Base-by-base conservation (phyloP, 2,113 vertebrate species). In the Bambusicola thoracicus region DNA sequence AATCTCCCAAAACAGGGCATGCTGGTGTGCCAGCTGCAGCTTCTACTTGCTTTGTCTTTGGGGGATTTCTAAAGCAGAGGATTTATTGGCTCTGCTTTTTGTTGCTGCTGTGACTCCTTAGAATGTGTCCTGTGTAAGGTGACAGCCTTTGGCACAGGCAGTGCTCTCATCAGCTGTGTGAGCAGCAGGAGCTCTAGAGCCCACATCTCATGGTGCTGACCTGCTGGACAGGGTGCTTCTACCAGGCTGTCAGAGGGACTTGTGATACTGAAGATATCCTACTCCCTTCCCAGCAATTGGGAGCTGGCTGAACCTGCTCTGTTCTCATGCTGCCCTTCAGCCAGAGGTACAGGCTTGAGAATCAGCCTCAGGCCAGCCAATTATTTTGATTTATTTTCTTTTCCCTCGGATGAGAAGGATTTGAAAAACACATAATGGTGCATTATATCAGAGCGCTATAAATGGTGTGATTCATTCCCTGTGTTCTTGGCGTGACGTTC, bases 381-480 rank as follows among this genome's bases (percentile, higher is more conserved):
- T 85, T 69, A 49, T 67, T 85, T 69, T 67, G 17, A 76, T 81
- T 92, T 53, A 10, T 73, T 87, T 87, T 24, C 44, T 73, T 84
- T 70, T n/a, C 13, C 74, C 30, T 85, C 36, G 19, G 22, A 77
- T 53, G 55, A 74, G 81, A 56, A 66, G 34, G 55, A 5, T 59
- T 92, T 67, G 55, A 69, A 92, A 86, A 87, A 73, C 67, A 48
- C 87, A 56, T 69, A 84, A 70, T 77, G 34, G 68, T 78, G 48
- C 59, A 8, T 75, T 91, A 84, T 91, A 65, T 79, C 70, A 70
- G 66, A 1, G n/a, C 49, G 75, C 62, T 92, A 85, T 89, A 91
- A 89, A 85, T 61, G 72, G 69, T 0, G 11, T 93, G 91, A 96
- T 91, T 96, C 93, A 95, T 87, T 55, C 74, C 56, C 62, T 24